Evolutionary conservation across 1,140 invertebrate species (phyloP), one percentile per base, ranked within the genome.

Genomic region (Physella acuta): DNA sequence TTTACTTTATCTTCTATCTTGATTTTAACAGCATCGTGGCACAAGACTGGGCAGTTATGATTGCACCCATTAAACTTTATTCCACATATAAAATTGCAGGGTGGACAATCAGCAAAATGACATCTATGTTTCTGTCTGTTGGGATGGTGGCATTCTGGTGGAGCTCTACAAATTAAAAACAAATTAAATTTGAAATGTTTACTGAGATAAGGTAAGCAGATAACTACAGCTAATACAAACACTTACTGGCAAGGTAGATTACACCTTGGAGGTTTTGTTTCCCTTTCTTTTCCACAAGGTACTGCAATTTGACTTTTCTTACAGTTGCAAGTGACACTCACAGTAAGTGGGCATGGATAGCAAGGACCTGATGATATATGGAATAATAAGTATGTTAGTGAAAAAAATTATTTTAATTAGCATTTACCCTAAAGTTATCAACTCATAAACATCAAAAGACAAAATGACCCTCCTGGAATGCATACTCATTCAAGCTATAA

Each of bases 91-190:
- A 92, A 90, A 44, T 85, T 86, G 81, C 94, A 97, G 0, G 91
- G 89, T 11, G 94, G 94, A 85, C 94, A 97, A 16, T 90, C 87
- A 0, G 92, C 92, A 82, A 93, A 93, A 83, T 97, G 94, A 80
- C 94, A 97, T 31, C 87, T 87, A 82, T 97, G 94, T 16, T 88
- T 88, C 68, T 91, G 87, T 17, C 89, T 85, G 72, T 85, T 87
- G 51, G 88, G 85, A 80, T 95, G 93, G 75, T 93, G 90, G 81
- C 94, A 96, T 55, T 91, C 89, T 33, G 92, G 87, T 2, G 89
- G 88, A 55, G 89, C 87, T 73, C 91, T 92, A n/a, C n/a, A n/a
- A n/a, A n/a, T n/a, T n/a, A n/a, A n/a, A n/a, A n/a, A n/a, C n/a
- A n/a, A n/a, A n/a, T n/a, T n/a, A n/a, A n/a, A n/a, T n/a, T n/a